Evolutionary conservation across 2,888 invertebrate species (phyloP), one percentile per base, ranked within the genome.

Genomic region (Sericinus montela): DNA sequence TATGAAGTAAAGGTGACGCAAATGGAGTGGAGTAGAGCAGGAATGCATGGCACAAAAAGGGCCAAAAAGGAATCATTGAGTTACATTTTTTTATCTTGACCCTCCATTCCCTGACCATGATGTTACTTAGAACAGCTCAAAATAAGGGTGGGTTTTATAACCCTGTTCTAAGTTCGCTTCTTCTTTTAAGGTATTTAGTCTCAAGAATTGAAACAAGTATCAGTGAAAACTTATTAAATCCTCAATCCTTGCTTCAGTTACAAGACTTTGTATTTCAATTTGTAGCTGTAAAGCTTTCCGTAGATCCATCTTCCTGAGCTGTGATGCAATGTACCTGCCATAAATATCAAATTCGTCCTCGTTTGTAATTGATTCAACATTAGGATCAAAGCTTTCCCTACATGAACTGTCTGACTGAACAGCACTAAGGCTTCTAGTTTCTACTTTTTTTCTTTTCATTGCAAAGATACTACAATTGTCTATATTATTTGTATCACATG

Each of bases 281-380:
- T 88, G 83, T 0, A 84, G 62, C 39, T 71, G 65, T 49, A 88
- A 57, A 10, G 87, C 86, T 48, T 74, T 81, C 42, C 74, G 71
- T 32, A 85, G 58, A 29, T 76, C 71, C 78, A 88, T 80, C 40
- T 72, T 74, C 45, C 87, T 74, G n/a, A 88, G 56, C 49, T 88
- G 88, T 38, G 81, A 68, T 8, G 87, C 87, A 29, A 88, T 80
- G 48, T 79, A 86, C 59, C 80, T 83, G 0, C 86, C 87, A 57
- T 86, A 88, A 25, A 86, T 79, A 57, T 87, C 87, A 72, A 85
- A 88, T 52, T 88, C 88, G 65, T 88, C 88, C 35, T 86, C 84
- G 40, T 56, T 73, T 9, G 32, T 16, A 23, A 30, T 48, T 15
- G 58, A 56, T 38, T 71, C 67, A 35, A 58, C 30, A 15, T 51